Evolutionary conservation across 2,888 invertebrate species (phyloP), one percentile per base, ranked within the genome.

Genomic region (Meandrusa payeni): DNA sequence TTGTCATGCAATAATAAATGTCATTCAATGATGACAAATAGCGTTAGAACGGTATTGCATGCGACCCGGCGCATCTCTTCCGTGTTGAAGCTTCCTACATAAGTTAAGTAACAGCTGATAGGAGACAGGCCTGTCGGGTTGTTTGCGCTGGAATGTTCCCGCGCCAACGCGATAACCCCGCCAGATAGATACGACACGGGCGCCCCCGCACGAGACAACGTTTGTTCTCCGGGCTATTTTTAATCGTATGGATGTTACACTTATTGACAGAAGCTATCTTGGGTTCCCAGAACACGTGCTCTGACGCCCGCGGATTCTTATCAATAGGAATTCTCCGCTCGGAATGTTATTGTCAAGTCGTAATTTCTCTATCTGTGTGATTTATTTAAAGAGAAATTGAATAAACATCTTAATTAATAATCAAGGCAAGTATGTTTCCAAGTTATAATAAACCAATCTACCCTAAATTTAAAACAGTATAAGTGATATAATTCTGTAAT

Each of bases 81-180:
- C 32, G 26, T 20, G 20, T 7, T 13, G 2, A 7, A 12, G 7
- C 12, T 40, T 32, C 17, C 24, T 32, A 23, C 12, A 40, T 24
- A 3, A 5, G 23, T 24, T 31, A 41, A 32, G 27, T 27, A 29
- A 24, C 10, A 23, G 44, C 19, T 27, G 15, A 24, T 33, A 41
- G 47, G 51, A 2, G 11, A 32, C 55, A 42, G 15, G 36, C 36
- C 36, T 42, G 24, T 7, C n/a, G 12, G 23, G 70, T 81, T 83
- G 83, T 83, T 86, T 85, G 82, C 75, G 43, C 69, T 86, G 86
- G 86, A 86, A 86, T 83, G 82, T 82, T 86, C 77, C 86, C 79
- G 70, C 69, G 61, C 53, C 52, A 54, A 52, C 43, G 50, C 51
- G 81, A 83, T 83, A 85, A 80, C 82, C 80, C 60, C 48, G 33